Evolutionary conservation across 2,113 vertebrate species (phyloP).

Genomic region (Hymenochirus boettgeri): DNA sequence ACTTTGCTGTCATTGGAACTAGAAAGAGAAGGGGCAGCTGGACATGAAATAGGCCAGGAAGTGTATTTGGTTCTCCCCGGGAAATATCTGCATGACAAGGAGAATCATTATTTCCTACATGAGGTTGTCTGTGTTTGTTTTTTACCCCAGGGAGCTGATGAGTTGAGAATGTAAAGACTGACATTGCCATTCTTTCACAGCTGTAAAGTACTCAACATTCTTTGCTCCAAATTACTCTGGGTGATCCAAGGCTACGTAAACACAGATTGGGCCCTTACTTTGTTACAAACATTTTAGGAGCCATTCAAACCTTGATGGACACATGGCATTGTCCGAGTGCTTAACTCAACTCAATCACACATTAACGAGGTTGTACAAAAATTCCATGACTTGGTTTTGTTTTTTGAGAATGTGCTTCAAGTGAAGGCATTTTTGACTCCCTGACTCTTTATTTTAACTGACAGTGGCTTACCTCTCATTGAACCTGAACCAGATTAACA

Average conservation of each 20-base stretch:
- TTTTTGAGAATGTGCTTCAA: slow-evolving; percentile 1
- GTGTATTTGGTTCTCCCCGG: slow-evolving; percentile 53
- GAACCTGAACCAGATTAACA: neutral
- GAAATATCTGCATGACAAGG: slow-evolving; percentile 76
- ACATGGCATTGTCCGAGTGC: slow-evolving; percentile 39
- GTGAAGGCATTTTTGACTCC: neutral
- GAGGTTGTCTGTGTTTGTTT: slow-evolving; percentile 76
- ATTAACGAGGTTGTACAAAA: slow-evolving; percentile 10
- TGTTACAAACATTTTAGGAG: slow-evolving; percentile 54
- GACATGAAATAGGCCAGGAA: slow-evolving; percentile 68
- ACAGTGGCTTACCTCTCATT: neutral
- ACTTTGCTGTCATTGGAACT: slow-evolving; percentile 51
- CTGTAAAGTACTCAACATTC: slow-evolving; percentile 62
- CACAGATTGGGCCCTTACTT: slow-evolving; percentile 66
- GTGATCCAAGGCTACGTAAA: slow-evolving; percentile 66
- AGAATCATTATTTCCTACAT: slow-evolving; percentile 71
- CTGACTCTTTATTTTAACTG: neutral
- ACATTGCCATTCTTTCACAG: slow-evolving; percentile 56
- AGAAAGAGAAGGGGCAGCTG: slow-evolving; percentile 67
- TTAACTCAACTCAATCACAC: slow-evolving; percentile 39
- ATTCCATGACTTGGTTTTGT: slow-evolving; percentile 13
- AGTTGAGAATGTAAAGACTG: slow-evolving; percentile 80
- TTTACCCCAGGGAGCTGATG: slow-evolving; percentile 82
- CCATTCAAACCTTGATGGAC: slow-evolving; percentile 44
- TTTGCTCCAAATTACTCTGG: slow-evolving; percentile 63